Evolutionary conservation across 2,888 invertebrate genomes (phyloP).

Genomic region (Formica aserva): DNA sequence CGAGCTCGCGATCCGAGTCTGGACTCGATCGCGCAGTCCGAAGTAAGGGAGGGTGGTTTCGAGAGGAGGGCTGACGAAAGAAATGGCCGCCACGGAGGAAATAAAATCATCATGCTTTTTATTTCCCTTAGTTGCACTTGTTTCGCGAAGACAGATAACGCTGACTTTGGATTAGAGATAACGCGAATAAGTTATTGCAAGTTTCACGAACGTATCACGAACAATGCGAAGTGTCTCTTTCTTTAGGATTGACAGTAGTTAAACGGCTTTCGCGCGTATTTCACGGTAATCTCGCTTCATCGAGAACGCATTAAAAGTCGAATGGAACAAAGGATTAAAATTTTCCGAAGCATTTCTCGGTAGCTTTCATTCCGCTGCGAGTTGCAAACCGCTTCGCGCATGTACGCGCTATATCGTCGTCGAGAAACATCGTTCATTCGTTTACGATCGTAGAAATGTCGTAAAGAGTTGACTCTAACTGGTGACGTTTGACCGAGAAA

Average conservation of each 20-base stretch:
- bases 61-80: slow-evolving; percentile 4
- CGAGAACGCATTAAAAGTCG: slow-evolving; percentile 5
- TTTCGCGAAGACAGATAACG: slow-evolving; percentile 21
- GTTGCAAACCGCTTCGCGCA: slow-evolving; percentile 25
- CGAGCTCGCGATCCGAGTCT: slow-evolving; percentile 34
- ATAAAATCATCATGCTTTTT: slow-evolving; percentile 33
- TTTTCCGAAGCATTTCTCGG: not conserved
- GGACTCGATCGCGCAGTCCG: slow-evolving; percentile 38
- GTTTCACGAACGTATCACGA: not conserved
- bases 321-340: slow-evolving; percentile 26
- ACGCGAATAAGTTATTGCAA: slow-evolving; percentile 27
- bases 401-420: not conserved
- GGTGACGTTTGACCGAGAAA: slow-evolving; percentile 75
- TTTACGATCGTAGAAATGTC: slow-evolving; percentile 76
- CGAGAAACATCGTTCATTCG: slow-evolving; percentile 61
- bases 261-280: not conserved
- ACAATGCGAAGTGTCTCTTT: not conserved
- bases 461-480: slow-evolving; percentile 77
- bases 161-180: slow-evolving; percentile 2
- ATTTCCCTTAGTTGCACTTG: slow-evolving; percentile 10
- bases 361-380: slow-evolving; percentile 14
- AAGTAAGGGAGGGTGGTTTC: not conserved
- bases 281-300: not conserved
- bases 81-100: slow-evolving; percentile 23
- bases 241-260: not conserved